Evolutionary conservation across 1,140 invertebrate genomes (phyloP), one percentile per base, ranked within the genome.

Genomic region (Phymorhynchus buccinoides): DNA sequence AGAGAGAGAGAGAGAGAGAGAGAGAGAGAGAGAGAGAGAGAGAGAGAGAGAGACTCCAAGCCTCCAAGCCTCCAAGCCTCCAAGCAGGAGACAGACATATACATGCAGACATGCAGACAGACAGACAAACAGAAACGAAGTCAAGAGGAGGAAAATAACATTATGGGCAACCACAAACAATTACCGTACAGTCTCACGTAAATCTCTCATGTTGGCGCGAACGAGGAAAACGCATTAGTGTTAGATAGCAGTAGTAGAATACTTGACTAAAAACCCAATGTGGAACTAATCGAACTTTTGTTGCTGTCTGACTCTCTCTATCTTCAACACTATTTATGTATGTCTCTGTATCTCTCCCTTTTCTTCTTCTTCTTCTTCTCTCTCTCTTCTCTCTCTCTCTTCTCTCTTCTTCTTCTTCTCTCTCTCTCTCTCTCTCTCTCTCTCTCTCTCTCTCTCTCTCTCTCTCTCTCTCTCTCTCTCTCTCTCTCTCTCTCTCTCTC

Each of bases 91-190:
- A 39, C 73, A 75, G 7, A 71, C 66, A 71, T 30, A 71, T 30
- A 71, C 66, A 71, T 30, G 30, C 66, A 71, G 18, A 75, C 73
- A 75, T 9, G 3, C 73, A 6, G 18, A 39, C 73, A 75, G 18
- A 75, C 73, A 75, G 18, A 75, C 12, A 75, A 7, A 75, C 73
- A 75, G 18, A 75, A 9, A 52, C n/a, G n/a, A n/a, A n/a, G n/a
- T n/a, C n/a, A n/a, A n/a, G n/a, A n/a, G n/a, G n/a, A n/a, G n/a
- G n/a, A n/a, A n/a, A n/a, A n/a, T n/a, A n/a, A n/a, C n/a, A n/a
- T n/a, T n/a, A n/a, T n/a, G n/a, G n/a, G n/a, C n/a, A n/a, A n/a
- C n/a, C n/a, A n/a, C n/a, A n/a, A n/a, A n/a, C n/a, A n/a, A n/a
- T n/a, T n/a, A n/a, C n/a, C n/a, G n/a, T n/a, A n/a, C n/a, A n/a